These are phyloP conservation scores for Theristicus caerulescens DNA, from an alignment of 2,113 vertebrate species.

Conservation along the genomic window DNA sequence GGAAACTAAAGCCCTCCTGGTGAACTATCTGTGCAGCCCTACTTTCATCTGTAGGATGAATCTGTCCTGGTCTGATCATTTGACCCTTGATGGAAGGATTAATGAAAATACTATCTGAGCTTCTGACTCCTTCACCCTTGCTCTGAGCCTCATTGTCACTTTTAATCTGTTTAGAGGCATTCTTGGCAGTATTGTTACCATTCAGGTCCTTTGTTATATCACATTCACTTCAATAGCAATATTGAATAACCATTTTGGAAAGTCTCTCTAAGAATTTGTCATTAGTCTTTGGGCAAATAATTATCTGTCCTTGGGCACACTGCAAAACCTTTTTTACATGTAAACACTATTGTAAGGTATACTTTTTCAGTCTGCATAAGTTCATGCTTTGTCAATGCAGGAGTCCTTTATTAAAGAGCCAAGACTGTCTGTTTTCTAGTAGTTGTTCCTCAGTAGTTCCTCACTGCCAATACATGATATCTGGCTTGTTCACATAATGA, in stretches of 20 bases:
- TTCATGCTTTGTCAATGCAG: background rate
- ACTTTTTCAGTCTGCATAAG: background rate
- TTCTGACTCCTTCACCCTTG: conserved; percentile 25
- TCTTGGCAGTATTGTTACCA: background rate
- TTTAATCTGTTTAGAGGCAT: conserved; percentile 28
- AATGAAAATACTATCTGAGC: conserved; percentile 33
- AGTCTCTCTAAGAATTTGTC: background rate
- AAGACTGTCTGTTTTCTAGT: background rate
- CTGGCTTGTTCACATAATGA: background rate
- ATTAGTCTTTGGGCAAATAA: background rate
- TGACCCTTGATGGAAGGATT: conserved; percentile 34
- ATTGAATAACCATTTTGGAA: background rate
- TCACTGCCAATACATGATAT: background rate
- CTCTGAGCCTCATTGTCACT: conserved; percentile 17
- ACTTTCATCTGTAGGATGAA: conserved; percentile 33
- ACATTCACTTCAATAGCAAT: background rate
- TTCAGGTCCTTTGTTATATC: background rate
- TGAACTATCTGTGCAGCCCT: background rate
- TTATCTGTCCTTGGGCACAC: background rate
- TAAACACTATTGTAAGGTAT: background rate
- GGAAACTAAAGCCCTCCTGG: background rate
- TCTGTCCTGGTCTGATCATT: conserved; percentile 4
- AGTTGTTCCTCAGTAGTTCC: background rate
- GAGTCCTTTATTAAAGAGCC: background rate
- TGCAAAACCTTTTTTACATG: background rate